Evolutionary conservation across 2,888 invertebrate genomes (phyloP).

Genomic region (Conchocele bisecta): DNA sequence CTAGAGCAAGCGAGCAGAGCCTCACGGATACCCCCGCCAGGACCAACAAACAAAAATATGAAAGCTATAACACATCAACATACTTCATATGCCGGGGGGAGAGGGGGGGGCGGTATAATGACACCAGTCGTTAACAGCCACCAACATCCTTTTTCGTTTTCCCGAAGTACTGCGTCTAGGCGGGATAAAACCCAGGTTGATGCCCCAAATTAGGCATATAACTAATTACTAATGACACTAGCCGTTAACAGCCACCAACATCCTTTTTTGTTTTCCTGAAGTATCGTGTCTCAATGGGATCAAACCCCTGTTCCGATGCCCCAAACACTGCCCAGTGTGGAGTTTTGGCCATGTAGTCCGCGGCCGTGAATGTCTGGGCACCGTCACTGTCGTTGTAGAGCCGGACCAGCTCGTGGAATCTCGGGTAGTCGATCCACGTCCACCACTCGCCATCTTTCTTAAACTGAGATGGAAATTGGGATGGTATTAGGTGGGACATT

Average conservation of each 20-base stretch:
- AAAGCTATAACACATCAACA: too few relatives aligned
- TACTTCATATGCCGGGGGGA: too few relatives aligned
- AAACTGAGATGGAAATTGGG: slow-evolving; percentile 82
- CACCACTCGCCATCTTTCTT: slow-evolving; percentile 84
- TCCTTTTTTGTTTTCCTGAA: slow-evolving; percentile 80
- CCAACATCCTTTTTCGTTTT: too few relatives aligned
- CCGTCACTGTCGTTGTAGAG: slow-evolving; percentile 81
- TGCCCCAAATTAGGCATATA: too few relatives aligned
- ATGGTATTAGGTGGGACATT: too few relatives aligned
- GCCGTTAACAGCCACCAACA: slow-evolving; percentile 68
- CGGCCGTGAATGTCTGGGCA: slow-evolving; percentile 83
- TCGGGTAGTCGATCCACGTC: slow-evolving; percentile 86
- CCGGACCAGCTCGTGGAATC: slow-evolving; percentile 84
- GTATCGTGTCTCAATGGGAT: slow-evolving; percentile 84
- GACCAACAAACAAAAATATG: too few relatives aligned
- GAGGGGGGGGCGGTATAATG: too few relatives aligned
- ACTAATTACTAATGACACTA: not conserved
- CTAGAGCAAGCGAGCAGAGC: too few relatives aligned
- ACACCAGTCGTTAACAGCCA: too few relatives aligned
- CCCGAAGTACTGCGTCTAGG: too few relatives aligned
- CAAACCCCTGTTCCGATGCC: slow-evolving; percentile 85
- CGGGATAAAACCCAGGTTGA: too few relatives aligned
- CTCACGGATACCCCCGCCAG: too few relatives aligned
- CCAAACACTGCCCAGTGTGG: slow-evolving; percentile 86
- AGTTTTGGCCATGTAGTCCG: slow-evolving; percentile 85